Conservation (phyloP, 2,113 vertebrate genomes). For the Lutjanus erythropterus region DNA sequence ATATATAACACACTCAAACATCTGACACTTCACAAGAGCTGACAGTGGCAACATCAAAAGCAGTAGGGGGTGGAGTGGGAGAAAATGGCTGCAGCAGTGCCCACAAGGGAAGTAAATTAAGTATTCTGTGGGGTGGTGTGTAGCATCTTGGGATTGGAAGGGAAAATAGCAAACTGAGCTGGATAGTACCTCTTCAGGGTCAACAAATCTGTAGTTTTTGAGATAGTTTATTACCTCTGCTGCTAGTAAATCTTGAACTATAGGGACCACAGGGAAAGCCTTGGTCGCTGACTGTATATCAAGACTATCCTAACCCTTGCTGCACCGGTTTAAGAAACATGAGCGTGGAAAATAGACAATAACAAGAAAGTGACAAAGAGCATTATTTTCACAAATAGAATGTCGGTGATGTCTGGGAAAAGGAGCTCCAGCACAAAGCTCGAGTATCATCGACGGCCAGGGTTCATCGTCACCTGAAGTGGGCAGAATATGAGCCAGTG, state of each 20-base stretch:
- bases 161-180: constrained; percentile 38
- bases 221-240: constrained; percentile 36
- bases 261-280: background rate
- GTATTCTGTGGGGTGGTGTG: constrained; percentile 29
- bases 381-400: background rate
- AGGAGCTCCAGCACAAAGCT: constrained; percentile 12
- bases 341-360: constrained; percentile 5
- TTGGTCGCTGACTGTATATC: constrained; percentile 14
- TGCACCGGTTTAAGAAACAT: background rate
- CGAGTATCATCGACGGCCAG: background rate
- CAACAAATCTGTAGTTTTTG: constrained; percentile 19
- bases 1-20: constrained; percentile 35
- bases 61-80: constrained; percentile 23
- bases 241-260: constrained; percentile 19
- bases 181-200: constrained; percentile 26
- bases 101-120: constrained; percentile 52
- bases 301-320: constrained; percentile 9
- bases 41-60: constrained; percentile 44
- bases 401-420: background rate
- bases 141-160: constrained; percentile 14
- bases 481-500: background rate
- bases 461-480: constrained; percentile 11
- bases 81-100: constrained; percentile 41
- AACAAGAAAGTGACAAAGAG: constrained; percentile 2
- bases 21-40: constrained; percentile 33